phyloP scores from a whole-genome alignment of 2,888 invertebrate species.

The Synergus laeviventris region DNA sequence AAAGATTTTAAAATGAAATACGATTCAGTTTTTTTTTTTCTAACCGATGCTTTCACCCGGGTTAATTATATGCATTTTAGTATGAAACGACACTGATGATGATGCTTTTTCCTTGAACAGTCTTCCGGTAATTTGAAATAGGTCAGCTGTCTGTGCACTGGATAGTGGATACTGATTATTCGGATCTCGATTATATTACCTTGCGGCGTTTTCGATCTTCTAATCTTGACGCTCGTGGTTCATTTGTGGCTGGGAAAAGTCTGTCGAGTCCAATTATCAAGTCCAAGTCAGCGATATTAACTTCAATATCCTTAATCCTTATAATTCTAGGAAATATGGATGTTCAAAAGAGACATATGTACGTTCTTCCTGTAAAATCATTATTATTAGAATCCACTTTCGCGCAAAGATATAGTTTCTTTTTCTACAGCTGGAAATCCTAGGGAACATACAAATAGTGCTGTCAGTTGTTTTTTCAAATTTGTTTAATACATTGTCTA shows the following conservation, averaged over 20 bases:
- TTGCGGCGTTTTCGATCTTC: constrained; percentile 8
- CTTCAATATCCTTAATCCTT: neutral
- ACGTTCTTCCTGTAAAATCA: neutral
- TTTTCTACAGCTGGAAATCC: too few relatives aligned
- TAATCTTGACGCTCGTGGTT: constrained; percentile 12
- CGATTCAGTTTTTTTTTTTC: too few relatives aligned
- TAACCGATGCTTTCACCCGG: too few relatives aligned
- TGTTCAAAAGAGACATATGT: neutral
- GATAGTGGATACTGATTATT: constrained; percentile 3
- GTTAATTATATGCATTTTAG: too few relatives aligned
- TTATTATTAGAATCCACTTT: neutral
- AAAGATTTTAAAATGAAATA: too few relatives aligned
- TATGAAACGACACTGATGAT: too few relatives aligned
- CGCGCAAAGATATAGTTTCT: too few relatives aligned
- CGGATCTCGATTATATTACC: neutral
- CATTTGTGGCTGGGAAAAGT: constrained; percentile 10
- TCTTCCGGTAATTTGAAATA: constrained; percentile 10
- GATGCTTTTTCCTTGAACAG: constrained; percentile 18
- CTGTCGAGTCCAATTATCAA: neutral
- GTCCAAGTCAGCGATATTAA: neutral
- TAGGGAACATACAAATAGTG: too few relatives aligned
- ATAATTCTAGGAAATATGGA: neutral
- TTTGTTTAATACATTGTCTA: too few relatives aligned
- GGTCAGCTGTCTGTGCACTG: constrained; percentile 12
- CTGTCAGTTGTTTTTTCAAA: too few relatives aligned